Base-by-base conservation (phyloP, 2,797 vertebrate genomes). In the Pangasius mekongensis region DNA sequence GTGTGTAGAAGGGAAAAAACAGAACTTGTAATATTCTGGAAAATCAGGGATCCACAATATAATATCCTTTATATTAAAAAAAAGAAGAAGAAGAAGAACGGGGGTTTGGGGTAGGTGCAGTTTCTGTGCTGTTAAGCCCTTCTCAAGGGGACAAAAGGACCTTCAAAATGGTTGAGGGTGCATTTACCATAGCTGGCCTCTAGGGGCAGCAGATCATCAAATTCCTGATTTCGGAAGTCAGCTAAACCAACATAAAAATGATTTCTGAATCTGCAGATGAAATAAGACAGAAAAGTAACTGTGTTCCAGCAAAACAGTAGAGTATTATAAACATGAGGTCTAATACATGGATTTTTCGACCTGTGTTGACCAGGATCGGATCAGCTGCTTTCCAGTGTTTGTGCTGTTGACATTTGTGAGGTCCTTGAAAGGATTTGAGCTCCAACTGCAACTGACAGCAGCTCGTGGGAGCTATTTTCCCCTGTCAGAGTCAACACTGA, bases 131-230 rank as follows among this genome's bases (percentile, higher is more conserved):
- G 66, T 56, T 33, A 54, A 83, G 11, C 27, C 33, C 3, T 86
- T 64, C 62, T 77, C 24, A 85, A 27, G 11, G 33, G 22, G 22
- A 69, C 30, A n/a, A 77, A 87, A 64, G 33, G 36, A 60, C 62
- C 52, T 84, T 84, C 73, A 87, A 89, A 86, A 89, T 84, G 85
- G 86, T 87, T 60, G 67, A 87, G 58, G 16, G 20, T 33, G 39
- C 8, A 52, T 22, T 62, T 84, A 43, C 39, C 39, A 56, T 18
- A 52, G 62, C 30, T 62, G 49, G 3, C 73, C 86, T 49, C 85
- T 87, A 67, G 88, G 64, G 88, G 88, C 88, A 89, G 88, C 82
- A 89, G 30, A 89, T 87, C 54, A 71, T 87, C 74, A 89, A 56
- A 84, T 80, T 87, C 88, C 39, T 71, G 20, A 22, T 78, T 86